Evolutionary conservation across 2,888 invertebrate species (phyloP).

Genomic region (Perdita meconis): DNA sequence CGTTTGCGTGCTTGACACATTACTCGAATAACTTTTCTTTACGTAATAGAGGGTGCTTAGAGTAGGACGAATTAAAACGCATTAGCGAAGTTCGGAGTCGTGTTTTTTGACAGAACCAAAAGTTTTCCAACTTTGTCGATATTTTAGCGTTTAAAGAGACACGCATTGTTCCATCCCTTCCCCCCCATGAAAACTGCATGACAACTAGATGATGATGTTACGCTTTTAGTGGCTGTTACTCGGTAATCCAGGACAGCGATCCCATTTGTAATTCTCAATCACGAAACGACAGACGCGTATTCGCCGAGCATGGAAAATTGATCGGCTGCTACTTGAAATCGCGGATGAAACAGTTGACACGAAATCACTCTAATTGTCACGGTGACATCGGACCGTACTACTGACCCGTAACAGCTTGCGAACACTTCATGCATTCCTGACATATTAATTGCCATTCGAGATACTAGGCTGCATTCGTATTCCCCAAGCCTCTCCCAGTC

Average conservation of each 20-base stretch:
- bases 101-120: background rate
- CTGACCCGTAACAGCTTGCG: constrained; percentile 28
- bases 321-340: constrained; percentile 20
- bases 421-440: constrained; percentile 45
- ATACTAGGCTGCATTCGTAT: constrained; percentile 37
- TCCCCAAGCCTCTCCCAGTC: constrained; percentile 38
- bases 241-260: constrained; percentile 5
- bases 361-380: constrained; percentile 32
- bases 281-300: background rate
- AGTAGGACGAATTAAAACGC: constrained; percentile 19
- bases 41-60: constrained; percentile 44
- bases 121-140: background rate
- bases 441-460: constrained; percentile 50
- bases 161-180: background rate
- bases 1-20: constrained; percentile 49
- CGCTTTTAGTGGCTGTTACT: background rate
- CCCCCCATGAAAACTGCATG: constrained; percentile 32
- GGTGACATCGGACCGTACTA: constrained; percentile 26
- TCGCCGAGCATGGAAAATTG: background rate
- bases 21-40: constrained; percentile 6
- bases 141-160: background rate
- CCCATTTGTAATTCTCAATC: background rate
- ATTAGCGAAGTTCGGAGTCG: background rate
- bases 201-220: background rate
- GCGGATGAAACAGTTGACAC: constrained; percentile 24